A percentile compares a stretch with the other conserved stretches of the same genome.
phyloP scores from a whole-genome alignment of 1,140 invertebrate genomes.

The Rhynchophorus ferrugineus region DNA sequence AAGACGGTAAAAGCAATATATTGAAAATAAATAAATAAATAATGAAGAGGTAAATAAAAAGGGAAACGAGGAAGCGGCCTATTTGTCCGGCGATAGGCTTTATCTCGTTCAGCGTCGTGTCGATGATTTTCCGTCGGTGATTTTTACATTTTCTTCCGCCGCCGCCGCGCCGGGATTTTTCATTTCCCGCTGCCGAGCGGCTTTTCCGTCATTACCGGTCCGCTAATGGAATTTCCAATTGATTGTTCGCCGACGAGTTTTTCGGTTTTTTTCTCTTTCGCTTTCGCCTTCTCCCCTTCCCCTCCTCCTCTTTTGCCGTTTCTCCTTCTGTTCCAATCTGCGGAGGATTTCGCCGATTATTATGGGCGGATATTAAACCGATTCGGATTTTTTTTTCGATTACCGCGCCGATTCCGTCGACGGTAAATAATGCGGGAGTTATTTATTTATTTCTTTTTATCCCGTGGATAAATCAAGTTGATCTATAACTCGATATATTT shows the following conservation, averaged over 20 bases:
- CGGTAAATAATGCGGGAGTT: too few species aligned
- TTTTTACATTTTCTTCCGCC: slow-evolving; percentile 32
- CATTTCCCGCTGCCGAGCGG: slow-evolving; percentile 29
- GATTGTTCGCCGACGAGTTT: slow-evolving; percentile 19
- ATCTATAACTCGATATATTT: too few species aligned
- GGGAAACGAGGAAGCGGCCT: slow-evolving; percentile 11
- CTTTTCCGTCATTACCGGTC: slow-evolving; percentile 28
- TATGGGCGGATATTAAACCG: slow-evolving; percentile 15
- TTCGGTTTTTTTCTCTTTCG: slow-evolving; percentile 11
- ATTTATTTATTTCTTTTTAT: too few species aligned
- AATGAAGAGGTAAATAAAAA: too few species aligned
- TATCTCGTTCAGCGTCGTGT: slow-evolving; percentile 27
- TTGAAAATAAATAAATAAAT: too few species aligned
- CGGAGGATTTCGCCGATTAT: not conserved
- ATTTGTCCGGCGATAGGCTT: slow-evolving; percentile 29
- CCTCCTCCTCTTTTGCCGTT: slow-evolving; percentile 6
- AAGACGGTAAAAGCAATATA: too few species aligned
- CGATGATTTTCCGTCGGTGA: slow-evolving; percentile 31
- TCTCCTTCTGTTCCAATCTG: too few species aligned
- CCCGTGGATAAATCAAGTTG: too few species aligned
- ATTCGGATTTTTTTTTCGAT: not conserved
- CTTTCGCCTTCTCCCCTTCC: slow-evolving; percentile 2
- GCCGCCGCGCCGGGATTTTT: slow-evolving; percentile 28
- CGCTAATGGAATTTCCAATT: slow-evolving; percentile 32
- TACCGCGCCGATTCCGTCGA: too few species aligned